Evolutionary conservation across 1,140 invertebrate species (phyloP), one percentile per base, ranked within the genome.

Genomic region (Drosophila trapezifrons): DNA sequence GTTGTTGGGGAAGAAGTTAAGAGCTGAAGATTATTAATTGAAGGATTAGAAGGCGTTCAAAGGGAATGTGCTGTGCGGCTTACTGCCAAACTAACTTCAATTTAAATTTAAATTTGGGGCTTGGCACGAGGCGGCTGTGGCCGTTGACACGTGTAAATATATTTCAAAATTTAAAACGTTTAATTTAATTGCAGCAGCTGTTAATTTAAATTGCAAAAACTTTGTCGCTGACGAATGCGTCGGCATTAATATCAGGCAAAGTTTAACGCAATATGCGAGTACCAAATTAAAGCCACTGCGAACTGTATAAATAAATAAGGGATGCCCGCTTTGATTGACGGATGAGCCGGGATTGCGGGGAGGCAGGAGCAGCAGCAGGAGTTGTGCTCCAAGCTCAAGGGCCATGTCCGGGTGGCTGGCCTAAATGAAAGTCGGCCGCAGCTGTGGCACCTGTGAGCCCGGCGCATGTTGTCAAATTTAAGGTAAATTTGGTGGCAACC

Each of bases 141-240:
- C 38, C 20, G n/a, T 25, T 65, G 65, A 63, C 74, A 89, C 80
- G 84, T 89, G 84, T 67, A 78, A 89, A 84, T 89, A 78, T 89
- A 70, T 83, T 59, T 55, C 37, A 38, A 60, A 80, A 89, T 80
- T 78, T 73, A 78, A 89, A 67, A 52, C 84, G 70, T 89, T 89
- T 89, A 89, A 89, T 89, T 89, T 89, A 90, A 89, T 89, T 89
- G 77, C 80, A 78, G 63, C 84, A 80, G 84, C 76, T 89, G 76
- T 80, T 78, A 55, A 80, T 80, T 89, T 78, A 89, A 87, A 87
- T 87, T 87, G 73, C 62, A 71, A 67, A 83, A 78, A 78, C 22
- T 64, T 85, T 67, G 25, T 35, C 51, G 58, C 80, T 84, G 80
- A 89, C 76, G 83, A 89, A 89, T 89, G 85, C 66, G 46, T 29